Conservation (phyloP, 2,113 vertebrate genomes). For the Sturnus vulgaris region DNA sequence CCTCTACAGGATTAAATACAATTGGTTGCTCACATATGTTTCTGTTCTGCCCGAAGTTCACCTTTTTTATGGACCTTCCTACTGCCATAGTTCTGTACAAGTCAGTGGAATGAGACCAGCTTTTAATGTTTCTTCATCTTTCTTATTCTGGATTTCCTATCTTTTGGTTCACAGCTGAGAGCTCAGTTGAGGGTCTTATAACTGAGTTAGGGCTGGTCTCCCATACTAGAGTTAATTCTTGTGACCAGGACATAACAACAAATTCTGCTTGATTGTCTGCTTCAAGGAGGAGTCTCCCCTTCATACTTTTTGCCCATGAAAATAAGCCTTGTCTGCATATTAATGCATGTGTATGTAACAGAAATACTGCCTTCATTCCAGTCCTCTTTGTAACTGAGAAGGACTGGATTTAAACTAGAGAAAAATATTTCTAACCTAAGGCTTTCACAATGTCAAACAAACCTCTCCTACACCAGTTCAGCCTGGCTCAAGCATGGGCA, state of each 20-base stretch:
- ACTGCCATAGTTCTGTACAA: background rate
- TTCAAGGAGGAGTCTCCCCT: background rate
- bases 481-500: background rate
- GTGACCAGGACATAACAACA: background rate
- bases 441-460: background rate
- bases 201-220: background rate
- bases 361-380: background rate
- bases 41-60: background rate
- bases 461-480: background rate
- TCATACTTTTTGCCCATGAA: background rate
- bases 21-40: background rate
- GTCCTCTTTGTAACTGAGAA: background rate
- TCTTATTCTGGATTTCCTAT: background rate
- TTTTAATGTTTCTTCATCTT: background rate
- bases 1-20: background rate
- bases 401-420: background rate
- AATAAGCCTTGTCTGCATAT: background rate
- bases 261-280: background rate
- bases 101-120: background rate
- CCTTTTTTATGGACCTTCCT: background rate
- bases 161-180: background rate
- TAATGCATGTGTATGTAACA: background rate
- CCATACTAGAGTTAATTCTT: background rate
- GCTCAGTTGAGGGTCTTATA: background rate
- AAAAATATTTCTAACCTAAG: background rate